Evolutionary conservation across 1,140 invertebrate genomes (phyloP).

Genomic region (Orius laevigatus): DNA sequence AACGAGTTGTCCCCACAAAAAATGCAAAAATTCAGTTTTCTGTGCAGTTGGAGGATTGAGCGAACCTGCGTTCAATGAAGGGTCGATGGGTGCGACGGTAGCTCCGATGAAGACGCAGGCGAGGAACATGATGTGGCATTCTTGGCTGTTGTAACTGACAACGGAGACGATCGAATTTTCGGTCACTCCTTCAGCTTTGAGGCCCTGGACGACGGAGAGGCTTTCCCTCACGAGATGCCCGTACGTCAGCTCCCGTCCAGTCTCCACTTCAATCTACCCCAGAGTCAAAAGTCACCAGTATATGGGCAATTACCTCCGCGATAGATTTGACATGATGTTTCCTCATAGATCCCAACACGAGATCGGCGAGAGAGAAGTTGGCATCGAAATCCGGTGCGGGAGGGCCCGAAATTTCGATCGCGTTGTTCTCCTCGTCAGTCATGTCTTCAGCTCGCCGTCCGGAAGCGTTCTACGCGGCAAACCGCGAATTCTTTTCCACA

Average conservation of each 20-base stretch:
- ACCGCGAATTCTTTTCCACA: too few relatives aligned
- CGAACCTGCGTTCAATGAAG: constrained; percentile 12
- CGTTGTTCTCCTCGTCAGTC: constrained; percentile 3
- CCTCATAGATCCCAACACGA: constrained; percentile 4
- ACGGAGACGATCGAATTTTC: constrained; percentile 5
- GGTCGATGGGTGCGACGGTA: constrained; percentile 12
- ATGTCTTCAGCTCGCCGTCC: not conserved
- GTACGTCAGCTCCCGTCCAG: constrained; percentile 15
- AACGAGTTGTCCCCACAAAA: not conserved
- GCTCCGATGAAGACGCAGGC: constrained; percentile 13
- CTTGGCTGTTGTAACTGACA: constrained; percentile 15
- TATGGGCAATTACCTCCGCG: too few relatives aligned
- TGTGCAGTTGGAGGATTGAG: not conserved
- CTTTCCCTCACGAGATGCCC: constrained; percentile 11
- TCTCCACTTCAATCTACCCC: constrained; percentile 15
- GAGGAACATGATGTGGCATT: constrained; percentile 13
- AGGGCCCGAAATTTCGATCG: constrained; percentile 7
- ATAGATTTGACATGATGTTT: constrained; percentile 7
- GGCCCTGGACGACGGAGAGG: constrained; percentile 15
- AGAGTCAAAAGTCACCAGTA: not conserved
- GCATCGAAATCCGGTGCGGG: not conserved
- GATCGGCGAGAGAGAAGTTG: constrained; percentile 1
- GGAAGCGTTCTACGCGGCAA: too few relatives aligned
- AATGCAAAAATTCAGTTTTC: not conserved
- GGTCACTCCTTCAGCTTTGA: constrained; percentile 5